Conservation (phyloP, 2,113 vertebrate genomes). For the Zosterops borbonicus region DNA sequence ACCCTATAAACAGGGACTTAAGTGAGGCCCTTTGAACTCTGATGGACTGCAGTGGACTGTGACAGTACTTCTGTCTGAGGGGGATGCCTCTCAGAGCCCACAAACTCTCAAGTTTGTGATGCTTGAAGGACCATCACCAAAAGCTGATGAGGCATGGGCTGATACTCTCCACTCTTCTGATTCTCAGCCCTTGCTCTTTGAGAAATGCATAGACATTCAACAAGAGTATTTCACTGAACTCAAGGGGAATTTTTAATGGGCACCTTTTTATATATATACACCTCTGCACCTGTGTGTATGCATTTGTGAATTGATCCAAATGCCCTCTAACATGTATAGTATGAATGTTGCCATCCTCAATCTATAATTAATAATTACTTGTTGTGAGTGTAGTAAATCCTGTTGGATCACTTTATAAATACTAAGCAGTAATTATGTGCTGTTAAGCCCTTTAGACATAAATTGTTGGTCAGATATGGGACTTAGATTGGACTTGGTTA, state of each 20-base stretch:
- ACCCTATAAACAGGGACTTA: neutral
- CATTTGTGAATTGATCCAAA: neutral
- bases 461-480: rapidly evolving
- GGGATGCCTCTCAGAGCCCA: neutral
- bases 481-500: neutral
- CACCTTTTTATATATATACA: neutral
- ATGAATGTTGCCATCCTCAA: neutral
- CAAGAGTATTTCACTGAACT: neutral
- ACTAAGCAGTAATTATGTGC: neutral
- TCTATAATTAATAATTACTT: neutral
- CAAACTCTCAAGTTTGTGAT: neutral
- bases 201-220: neutral
- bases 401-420: neutral
- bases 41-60: neutral
- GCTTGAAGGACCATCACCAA: neutral
- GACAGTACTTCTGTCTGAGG: neutral
- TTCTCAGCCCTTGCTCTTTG: neutral
- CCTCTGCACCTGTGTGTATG: neutral
- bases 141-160: neutral
- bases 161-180: rapidly evolving
- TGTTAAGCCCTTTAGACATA: neutral
- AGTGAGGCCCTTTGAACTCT: neutral
- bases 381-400: neutral
- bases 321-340: neutral
- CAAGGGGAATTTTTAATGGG: neutral